Conservation (phyloP, 2,888 invertebrate genomes). For the Tetanocera ferruginea region DNA sequence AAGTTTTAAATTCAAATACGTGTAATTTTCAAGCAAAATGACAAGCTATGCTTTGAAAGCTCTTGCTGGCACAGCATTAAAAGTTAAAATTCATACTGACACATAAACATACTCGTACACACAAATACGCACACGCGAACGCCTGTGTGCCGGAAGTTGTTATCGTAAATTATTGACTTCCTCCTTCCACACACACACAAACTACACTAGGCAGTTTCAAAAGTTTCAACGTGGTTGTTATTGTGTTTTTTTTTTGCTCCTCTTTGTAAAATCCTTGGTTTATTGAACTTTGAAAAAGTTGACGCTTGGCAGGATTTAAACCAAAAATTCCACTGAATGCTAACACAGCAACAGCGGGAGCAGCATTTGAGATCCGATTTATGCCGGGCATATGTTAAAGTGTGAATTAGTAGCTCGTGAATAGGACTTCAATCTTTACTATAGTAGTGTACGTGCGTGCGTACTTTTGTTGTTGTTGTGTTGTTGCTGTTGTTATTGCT, state of each 20-base stretch:
- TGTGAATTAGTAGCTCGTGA: not conserved
- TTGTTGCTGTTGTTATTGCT: not conserved
- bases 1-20: not conserved
- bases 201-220: not conserved
- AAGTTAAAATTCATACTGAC: slow-evolving; percentile 5
- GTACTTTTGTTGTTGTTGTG: not conserved
- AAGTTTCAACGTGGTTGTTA: not conserved
- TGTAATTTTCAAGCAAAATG: slow-evolving; percentile 1
- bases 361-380: not conserved
- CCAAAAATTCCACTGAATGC: not conserved
- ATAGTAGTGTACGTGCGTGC: not conserved
- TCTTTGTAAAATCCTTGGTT: slow-evolving; percentile 1
- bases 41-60: too few relatives aligned
- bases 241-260: not conserved
- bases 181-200: not conserved
- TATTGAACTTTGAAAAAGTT: slow-evolving; percentile 9
- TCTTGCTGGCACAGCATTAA: not conserved
- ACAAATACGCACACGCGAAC: not conserved
- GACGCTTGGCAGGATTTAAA: not conserved
- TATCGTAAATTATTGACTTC: slow-evolving; percentile 25
- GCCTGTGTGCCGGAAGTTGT: slow-evolving; percentile 22
- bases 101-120: slow-evolving; percentile 9
- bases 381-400: not conserved
- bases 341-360: not conserved
- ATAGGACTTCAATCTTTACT: not conserved